These are phyloP conservation scores for Baccha elongata DNA, from an alignment of 2,888 invertebrate species.

Conservation along the genomic window DNA sequence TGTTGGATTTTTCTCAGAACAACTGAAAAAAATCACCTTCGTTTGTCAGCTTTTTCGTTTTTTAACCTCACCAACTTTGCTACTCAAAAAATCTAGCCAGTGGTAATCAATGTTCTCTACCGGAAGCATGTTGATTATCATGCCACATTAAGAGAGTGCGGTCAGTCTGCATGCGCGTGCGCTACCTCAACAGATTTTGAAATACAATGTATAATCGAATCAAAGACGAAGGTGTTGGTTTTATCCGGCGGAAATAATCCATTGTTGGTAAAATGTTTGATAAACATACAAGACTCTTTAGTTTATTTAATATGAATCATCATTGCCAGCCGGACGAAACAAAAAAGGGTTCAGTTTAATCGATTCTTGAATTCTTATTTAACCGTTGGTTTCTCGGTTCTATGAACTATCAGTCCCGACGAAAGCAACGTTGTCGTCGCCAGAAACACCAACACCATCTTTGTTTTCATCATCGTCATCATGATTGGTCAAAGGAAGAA, in stretches of 20 bases:
- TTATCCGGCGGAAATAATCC: conserved; percentile 73
- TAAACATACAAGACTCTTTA: conserved; percentile 17
- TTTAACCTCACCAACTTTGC: neutral
- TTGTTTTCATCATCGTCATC: conserved; percentile 24
- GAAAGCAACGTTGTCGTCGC: neutral
- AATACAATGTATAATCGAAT: neutral
- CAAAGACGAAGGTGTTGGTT: conserved; percentile 41
- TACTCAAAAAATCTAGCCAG: conserved; percentile 12
- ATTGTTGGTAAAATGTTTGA: conserved; percentile 56
- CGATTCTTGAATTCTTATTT: conserved; percentile 59
- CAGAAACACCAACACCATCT: neutral
- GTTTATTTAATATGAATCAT: conserved; percentile 50
- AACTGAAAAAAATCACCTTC: conserved; percentile 3
- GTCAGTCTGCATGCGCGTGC: conserved; percentile 1
- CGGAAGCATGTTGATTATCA: conserved; percentile 22
- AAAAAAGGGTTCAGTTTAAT: conserved; percentile 61
- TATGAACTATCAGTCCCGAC: conserved; percentile 49
- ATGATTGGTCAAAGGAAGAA: conserved; percentile 47
- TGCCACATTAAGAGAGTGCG: neutral
- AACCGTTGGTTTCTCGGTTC: conserved; percentile 63
- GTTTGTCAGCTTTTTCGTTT: conserved; percentile 21
- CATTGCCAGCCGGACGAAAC: conserved; percentile 2
- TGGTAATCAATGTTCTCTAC: conserved; percentile 19
- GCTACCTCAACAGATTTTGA: conserved; percentile 6
- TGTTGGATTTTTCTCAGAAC: neutral